Evolutionary conservation across 1,140 invertebrate species (phyloP).

Genomic region (Arctopsyche grandis): DNA sequence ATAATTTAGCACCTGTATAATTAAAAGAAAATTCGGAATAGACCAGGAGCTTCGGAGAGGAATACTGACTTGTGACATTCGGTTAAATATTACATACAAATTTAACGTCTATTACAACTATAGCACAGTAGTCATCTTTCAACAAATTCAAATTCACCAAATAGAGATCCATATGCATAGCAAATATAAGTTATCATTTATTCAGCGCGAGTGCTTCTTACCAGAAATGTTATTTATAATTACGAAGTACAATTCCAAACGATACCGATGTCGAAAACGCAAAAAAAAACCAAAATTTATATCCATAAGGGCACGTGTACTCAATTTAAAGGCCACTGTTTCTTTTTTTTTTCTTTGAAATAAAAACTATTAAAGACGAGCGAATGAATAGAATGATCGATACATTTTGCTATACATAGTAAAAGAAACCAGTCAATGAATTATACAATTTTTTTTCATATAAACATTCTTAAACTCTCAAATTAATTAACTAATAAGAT

Average conservation of each 20-base stretch:
- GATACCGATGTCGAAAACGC: too few species aligned
- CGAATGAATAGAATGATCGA: too few species aligned
- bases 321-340: slow-evolving; percentile 22
- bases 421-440: slow-evolving; percentile 25
- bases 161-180: slow-evolving; percentile 29
- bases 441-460: slow-evolving; percentile 9
- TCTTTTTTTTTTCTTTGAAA: slow-evolving; percentile 2
- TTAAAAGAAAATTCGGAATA: background rate
- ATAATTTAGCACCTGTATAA: slow-evolving; percentile 10
- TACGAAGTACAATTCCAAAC: background rate
- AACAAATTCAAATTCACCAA: slow-evolving; percentile 3
- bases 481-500: slow-evolving; percentile 7
- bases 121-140: slow-evolving; percentile 13
- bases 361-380: background rate
- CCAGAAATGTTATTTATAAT: background rate
- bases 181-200: background rate
- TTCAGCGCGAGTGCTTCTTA: background rate
- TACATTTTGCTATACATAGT: slow-evolving; percentile 6
- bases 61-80: slow-evolving; percentile 17
- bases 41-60: too few species aligned
- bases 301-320: slow-evolving; percentile 23
- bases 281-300: background rate
- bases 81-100: background rate
- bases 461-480: slow-evolving; percentile 24
- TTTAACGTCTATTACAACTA: slow-evolving; percentile 9